These are phyloP conservation scores for Hippoglossus hippoglossus DNA, from an alignment of 2,797 vertebrate species.

Conservation along the genomic window DNA sequence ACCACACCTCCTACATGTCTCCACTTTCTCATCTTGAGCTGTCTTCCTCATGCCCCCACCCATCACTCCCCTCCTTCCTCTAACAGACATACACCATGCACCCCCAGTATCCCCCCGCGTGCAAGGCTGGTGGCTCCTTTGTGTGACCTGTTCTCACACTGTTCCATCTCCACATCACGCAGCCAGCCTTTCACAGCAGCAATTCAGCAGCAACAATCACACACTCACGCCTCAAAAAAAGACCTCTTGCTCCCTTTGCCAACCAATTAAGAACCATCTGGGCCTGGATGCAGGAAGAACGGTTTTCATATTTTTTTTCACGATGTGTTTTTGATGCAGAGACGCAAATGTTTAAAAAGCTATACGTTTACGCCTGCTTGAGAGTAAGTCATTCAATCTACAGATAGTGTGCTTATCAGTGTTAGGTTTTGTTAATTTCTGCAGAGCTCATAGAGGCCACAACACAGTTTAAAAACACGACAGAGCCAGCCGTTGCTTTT, in stretches of 20 bases:
- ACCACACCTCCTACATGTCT: slow-evolving; percentile 29
- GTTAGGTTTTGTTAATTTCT: slow-evolving; percentile 49
- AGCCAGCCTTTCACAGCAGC: slow-evolving; percentile 92
- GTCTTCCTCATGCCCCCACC: slow-evolving; percentile 42
- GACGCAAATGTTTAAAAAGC: slow-evolving; percentile 21
- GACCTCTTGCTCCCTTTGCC: slow-evolving; percentile 92
- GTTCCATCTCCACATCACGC: slow-evolving; percentile 89
- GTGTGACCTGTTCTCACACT: slow-evolving; percentile 91
- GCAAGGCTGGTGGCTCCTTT: slow-evolving; percentile 91
- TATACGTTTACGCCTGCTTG: background rate
- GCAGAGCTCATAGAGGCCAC: slow-evolving; percentile 45
- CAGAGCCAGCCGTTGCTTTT: slow-evolving; percentile 69
- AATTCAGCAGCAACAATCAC: slow-evolving; percentile 96
- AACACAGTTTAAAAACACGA: slow-evolving; percentile 68
- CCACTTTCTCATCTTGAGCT: slow-evolving; percentile 49
- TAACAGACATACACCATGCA: slow-evolving; percentile 41
- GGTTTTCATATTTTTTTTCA: slow-evolving; percentile 48
- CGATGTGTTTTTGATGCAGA: slow-evolving; percentile 45
- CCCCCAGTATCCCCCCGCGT: slow-evolving; percentile 64
- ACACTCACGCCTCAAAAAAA: slow-evolving; percentile 93
- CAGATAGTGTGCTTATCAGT: slow-evolving; percentile 9
- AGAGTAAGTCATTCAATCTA: slow-evolving; percentile 30
- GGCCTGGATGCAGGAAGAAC: slow-evolving; percentile 82
- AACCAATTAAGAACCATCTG: slow-evolving; percentile 98
- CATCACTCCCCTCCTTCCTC: slow-evolving; percentile 29